Evolutionary conservation across 2,888 invertebrate species (phyloP).

Genomic region (Cryptosula pallasiana): DNA sequence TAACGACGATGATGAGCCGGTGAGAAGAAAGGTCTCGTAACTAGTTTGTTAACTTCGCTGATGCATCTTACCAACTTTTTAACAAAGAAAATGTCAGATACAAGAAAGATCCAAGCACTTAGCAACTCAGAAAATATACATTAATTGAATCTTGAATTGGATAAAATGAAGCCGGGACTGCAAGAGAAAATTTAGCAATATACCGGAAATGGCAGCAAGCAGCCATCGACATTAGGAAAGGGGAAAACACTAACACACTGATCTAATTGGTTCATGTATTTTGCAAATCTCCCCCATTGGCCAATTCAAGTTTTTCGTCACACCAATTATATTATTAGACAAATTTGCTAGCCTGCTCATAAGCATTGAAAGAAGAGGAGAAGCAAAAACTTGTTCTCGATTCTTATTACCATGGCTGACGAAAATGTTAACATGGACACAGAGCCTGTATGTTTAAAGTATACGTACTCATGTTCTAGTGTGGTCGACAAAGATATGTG

Average conservation of each 20-base stretch:
- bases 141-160: background rate
- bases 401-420: conserved; percentile 1
- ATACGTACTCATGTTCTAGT: too few species aligned
- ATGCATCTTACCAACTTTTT: too few species aligned
- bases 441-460: background rate
- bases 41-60: too few species aligned
- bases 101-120: too few species aligned
- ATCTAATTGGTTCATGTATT: background rate
- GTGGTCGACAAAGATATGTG: too few species aligned
- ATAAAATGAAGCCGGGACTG: background rate
- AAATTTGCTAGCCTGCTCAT: background rate
- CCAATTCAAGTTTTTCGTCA: background rate
- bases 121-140: too few species aligned
- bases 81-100: too few species aligned
- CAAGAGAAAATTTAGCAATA: too few species aligned
- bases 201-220: background rate
- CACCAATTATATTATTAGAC: background rate
- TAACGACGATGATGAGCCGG: too few species aligned
- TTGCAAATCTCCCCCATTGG: background rate
- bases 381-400: too few species aligned
- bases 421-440: conserved; percentile 3
- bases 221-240: background rate
- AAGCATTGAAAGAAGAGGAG: too few species aligned
- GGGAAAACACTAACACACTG: background rate
- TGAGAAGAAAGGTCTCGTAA: too few species aligned